Evolutionary conservation across 2,113 vertebrate genomes (phyloP), one percentile per base, ranked within the genome.

Genomic region (Cynopterus brachyotis): DNA sequence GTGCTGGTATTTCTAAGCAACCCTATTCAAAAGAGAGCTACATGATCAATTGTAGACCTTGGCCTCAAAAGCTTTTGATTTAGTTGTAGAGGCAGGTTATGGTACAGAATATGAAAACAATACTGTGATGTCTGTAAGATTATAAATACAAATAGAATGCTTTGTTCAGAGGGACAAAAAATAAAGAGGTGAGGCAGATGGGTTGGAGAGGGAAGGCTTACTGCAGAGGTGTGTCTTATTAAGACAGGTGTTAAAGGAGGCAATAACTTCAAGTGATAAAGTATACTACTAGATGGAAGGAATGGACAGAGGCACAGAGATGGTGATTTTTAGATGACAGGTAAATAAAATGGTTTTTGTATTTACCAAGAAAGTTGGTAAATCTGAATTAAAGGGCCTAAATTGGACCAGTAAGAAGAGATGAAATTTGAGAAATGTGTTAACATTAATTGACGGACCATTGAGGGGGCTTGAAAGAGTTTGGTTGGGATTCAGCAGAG

Each of bases 101-200:
- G 70, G 55, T 81, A 24, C 47, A 70, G 81, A 96, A 57, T n/a
- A 47, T 53, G 87, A 73, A 95, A 92, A 60, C 20, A 90, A 1
- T 87, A 72, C 28, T 32, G 30, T 40, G 80, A 57, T 84, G 47
- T 70, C 11, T 84, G 28, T 22, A 88, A 16, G 85, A 73, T 89
- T 95, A 62, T 85, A 72, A 95, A 72, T 94, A 95, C n/a, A 94
- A 85, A 72, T 67, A 84, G 45, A 78, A 85, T 59, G 53, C 42
- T 84, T 92, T 75, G 47, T 97, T 96, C 45, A 92, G 59, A 93
- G 76, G 32, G 66, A 96, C 76, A 84, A 57, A 93, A 75, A 89
- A 47, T 94, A 70, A 93, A 83, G 35, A 50, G 62, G 20, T 92
- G 50, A 95, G 32, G 50, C 28, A 40, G 30, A 64, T 64, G 53